Evolutionary conservation across 2,888 invertebrate species (phyloP).

Genomic region (Eupithecia tripunctaria): DNA sequence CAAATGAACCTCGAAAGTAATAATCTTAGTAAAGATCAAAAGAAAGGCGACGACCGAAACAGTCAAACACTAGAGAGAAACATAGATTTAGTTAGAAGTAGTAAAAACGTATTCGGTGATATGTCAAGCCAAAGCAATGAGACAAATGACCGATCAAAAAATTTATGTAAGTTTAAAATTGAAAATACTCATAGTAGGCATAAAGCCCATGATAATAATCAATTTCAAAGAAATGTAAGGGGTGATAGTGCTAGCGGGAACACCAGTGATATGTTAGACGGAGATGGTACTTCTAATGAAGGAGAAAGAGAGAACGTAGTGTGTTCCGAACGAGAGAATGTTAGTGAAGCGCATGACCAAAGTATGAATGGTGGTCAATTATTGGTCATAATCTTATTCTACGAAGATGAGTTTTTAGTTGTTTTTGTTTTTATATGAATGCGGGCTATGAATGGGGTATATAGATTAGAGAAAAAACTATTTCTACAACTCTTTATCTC

Average conservation of each 20-base stretch:
- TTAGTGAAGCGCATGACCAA: constrained; percentile 53
- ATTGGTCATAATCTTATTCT: constrained; percentile 69
- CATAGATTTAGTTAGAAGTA: constrained; percentile 43
- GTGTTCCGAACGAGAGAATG: constrained; percentile 67
- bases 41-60: constrained; percentile 14
- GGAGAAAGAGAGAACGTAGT: constrained; percentile 57
- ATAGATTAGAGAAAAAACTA: constrained; percentile 36
- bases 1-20: constrained; percentile 11
- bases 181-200: constrained; percentile 24
- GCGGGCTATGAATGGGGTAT: constrained; percentile 34
- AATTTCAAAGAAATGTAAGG: constrained; percentile 34
- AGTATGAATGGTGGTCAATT: constrained; percentile 67
- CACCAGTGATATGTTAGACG: constrained; percentile 41
- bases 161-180: constrained; percentile 33
- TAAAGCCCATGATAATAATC: constrained; percentile 26
- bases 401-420: constrained; percentile 60
- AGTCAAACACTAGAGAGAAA: constrained; percentile 41
- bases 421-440: constrained; percentile 60
- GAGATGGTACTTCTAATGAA: constrained; percentile 40
- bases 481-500: constrained; percentile 39
- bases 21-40: constrained; percentile 9
- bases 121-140: constrained; percentile 32
- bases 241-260: constrained; percentile 24
- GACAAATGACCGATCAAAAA: constrained; percentile 20
- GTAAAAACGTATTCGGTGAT: constrained; percentile 36